These are phyloP conservation scores for Diprion similis DNA, from an alignment of 1,140 invertebrate species.

Conservation along the genomic window DNA sequence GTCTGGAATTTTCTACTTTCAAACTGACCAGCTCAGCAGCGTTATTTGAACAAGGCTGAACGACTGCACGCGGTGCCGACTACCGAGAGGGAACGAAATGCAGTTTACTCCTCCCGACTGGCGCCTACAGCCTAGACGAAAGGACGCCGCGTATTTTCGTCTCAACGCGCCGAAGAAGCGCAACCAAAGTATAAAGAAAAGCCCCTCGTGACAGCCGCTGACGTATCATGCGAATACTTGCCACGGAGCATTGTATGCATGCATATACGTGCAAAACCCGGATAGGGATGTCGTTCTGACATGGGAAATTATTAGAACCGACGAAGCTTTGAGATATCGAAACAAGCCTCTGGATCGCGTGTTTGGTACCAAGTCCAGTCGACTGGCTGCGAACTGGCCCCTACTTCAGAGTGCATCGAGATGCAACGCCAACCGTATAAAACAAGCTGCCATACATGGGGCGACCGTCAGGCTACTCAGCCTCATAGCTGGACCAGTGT, in stretches of 20 bases:
- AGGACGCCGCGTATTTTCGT: no score
- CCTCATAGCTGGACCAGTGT: constrained; percentile 44
- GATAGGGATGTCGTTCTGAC: neutral
- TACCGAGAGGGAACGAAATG: no score
- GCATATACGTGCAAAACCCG: no score
- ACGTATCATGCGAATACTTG: no score
- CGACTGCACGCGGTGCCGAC: neutral
- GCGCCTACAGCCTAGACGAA: no score
- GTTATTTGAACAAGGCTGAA: neutral
- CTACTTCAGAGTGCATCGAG: constrained; percentile 38
- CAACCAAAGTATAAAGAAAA: no score
- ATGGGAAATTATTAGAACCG: neutral
- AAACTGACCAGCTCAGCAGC: neutral
- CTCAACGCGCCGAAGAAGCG: no score
- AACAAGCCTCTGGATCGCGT: constrained; percentile 39
- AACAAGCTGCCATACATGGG: constrained; percentile 63
- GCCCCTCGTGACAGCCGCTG: no score
- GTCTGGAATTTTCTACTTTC: constrained; percentile 2
- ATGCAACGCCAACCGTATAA: constrained; percentile 49
- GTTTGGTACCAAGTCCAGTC: constrained; percentile 43
- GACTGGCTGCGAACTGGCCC: constrained; percentile 25
- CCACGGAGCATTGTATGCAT: no score
- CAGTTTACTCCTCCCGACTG: no score
- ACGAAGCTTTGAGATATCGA: constrained; percentile 5
- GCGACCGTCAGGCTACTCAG: constrained; percentile 55